Percentiles rank a stretch among this genome's conserved stretches.
Conservation (phyloP, 2,113 vertebrate genomes). For the Motacilla tschutschensis region DNA sequence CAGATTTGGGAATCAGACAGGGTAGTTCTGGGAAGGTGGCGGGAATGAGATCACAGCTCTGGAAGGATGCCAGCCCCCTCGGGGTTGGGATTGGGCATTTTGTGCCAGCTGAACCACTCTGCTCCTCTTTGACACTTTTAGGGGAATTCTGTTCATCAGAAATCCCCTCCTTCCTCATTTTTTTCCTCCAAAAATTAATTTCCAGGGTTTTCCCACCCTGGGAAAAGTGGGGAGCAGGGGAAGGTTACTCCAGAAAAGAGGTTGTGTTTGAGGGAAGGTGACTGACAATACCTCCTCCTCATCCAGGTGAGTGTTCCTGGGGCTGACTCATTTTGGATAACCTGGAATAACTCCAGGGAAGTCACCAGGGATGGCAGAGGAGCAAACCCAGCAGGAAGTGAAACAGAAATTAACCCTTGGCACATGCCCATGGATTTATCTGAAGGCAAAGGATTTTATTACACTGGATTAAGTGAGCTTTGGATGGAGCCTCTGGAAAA, state of each 20-base stretch:
- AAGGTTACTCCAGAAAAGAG: neutral
- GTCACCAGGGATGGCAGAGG: neutral
- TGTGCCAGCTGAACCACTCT: neutral
- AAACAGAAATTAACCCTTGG: conserved; percentile 45
- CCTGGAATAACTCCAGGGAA: conserved; percentile 2
- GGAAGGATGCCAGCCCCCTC: neutral
- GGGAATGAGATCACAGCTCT: neutral
- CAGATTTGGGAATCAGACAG: neutral
- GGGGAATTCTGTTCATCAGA: neutral
- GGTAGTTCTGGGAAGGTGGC: neutral
- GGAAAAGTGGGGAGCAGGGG: neutral
- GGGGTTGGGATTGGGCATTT: neutral
- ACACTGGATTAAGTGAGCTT: conserved; percentile 33
- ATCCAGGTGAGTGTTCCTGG: neutral
- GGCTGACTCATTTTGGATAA: conserved; percentile 4
- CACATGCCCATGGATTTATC: conserved; percentile 16
- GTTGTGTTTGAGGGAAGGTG: neutral
- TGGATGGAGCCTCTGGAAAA: conserved; percentile 19
- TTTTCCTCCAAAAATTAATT: neutral
- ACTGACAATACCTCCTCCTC: neutral
- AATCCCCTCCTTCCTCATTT: neutral
- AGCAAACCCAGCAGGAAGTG: neutral
- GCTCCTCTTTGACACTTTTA: neutral
- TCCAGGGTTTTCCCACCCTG: neutral
- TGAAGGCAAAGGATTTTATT: conserved; percentile 41